Evolutionary conservation across 2,113 vertebrate genomes (phyloP).

Genomic region (Piliocolobus tephrosceles): DNA sequence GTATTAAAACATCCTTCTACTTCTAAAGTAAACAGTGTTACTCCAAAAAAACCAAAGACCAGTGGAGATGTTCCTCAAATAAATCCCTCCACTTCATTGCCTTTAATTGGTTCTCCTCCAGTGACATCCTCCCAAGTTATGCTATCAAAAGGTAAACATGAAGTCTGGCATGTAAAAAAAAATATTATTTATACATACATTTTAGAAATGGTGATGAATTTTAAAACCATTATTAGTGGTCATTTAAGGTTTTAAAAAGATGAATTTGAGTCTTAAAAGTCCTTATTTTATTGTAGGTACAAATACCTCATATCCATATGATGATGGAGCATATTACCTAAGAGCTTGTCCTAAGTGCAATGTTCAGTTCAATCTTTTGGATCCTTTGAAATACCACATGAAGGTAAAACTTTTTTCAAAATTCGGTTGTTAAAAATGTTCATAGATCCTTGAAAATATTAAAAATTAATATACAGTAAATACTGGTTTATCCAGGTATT

Average conservation of each 20-base stretch:
- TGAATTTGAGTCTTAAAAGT: slow-evolving; percentile 38
- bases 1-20: slow-evolving; percentile 77
- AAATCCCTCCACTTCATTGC: neutral
- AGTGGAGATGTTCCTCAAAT: slow-evolving; percentile 69
- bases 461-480: neutral
- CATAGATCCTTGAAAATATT: slow-evolving; percentile 27
- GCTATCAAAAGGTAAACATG: slow-evolving; percentile 63
- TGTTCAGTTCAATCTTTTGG: slow-evolving; percentile 88
- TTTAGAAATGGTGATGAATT: slow-evolving; percentile 45
- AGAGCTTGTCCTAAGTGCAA: slow-evolving; percentile 93
- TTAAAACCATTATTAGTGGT: neutral
- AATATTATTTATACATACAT: neutral
- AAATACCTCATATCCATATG: slow-evolving; percentile 72
- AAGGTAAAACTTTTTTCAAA: slow-evolving; percentile 84
- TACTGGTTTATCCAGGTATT: slow-evolving; percentile 1
- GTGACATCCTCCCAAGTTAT: neutral
- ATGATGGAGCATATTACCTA: slow-evolving; percentile 85
- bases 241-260: neutral
- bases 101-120: slow-evolving; percentile 33
- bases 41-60: slow-evolving; percentile 83
- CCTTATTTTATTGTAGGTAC: slow-evolving; percentile 77
- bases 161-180: slow-evolving; percentile 25
- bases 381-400: slow-evolving; percentile 90
- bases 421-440: slow-evolving; percentile 37
- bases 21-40: slow-evolving; percentile 72